Base-by-base conservation (phyloP, 30 jellyfish, hydroid and myxozoan species). In the Pseudorhiza aurosa region DNA sequence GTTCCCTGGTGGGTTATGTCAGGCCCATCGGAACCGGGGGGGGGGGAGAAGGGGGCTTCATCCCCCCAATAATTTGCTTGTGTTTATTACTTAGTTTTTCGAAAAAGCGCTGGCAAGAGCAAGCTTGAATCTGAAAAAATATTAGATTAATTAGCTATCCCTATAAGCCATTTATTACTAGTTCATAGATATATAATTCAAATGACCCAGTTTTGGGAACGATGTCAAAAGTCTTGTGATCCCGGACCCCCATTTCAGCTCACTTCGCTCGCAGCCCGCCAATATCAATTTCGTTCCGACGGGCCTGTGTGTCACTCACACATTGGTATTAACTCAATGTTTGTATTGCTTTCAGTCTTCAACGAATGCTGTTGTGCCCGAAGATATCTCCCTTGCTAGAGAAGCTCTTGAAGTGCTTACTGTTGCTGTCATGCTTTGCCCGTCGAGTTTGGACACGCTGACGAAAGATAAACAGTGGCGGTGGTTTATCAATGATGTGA, bases 381-480 rank as follows among this genome's bases (percentile, higher is more conserved):
- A 93, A 30, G 96, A 87, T 44, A 50, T 81, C 7, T 62, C 80
- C 2, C 68, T 93, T 14, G 96, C 99, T 21, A 87, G 86, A 60
- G 99, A 93, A 58, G 95, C 99, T 8, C 84, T 86, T 27, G 99
- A 93, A 75, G 89, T 87, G 57, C 80, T 93, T 10, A 86, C 99
- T 2, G 68, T 93, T 30, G 93, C 96, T 19, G 47, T 93, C 11
- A 95, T 97, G 86, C 89, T 93, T 29, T 82, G 88, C 65, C 96
- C 97, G 25, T 27, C 96, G 31, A 68, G 87, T 72, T 57, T 93
- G 55, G 99, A 93, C 29, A 25, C 70, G 28, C 75, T 93, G 75
- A 59, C 84, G 15, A 81, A 96, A 37, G 96, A 86, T 43, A 72
- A 47, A 36, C 62, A 55, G 11, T 87, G 97, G 97, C 99, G 87